These are phyloP conservation scores for Pseudococcus viburni DNA, from an alignment of 2,888 invertebrate genomes.

Conservation along the genomic window DNA sequence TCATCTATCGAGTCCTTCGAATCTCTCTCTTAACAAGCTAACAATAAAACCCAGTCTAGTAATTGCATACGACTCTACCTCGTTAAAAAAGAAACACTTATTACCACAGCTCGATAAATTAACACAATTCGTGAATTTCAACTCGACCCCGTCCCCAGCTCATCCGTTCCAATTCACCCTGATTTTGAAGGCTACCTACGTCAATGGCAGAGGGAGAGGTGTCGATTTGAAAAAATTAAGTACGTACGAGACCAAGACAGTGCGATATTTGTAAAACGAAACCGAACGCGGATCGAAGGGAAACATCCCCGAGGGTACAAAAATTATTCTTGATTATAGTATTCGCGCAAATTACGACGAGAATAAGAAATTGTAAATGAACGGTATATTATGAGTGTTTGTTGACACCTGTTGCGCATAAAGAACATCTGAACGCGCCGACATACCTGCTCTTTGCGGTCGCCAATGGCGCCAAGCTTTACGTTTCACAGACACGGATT, in stretches of 20 bases:
- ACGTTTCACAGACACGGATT: constrained; percentile 1
- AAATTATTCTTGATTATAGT: constrained; percentile 51
- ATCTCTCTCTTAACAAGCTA: neutral
- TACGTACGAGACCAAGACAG: too few species aligned
- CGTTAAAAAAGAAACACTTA: constrained; percentile 1
- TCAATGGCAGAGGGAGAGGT: neutral
- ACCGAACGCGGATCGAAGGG: neutral
- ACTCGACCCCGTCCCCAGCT: neutral
- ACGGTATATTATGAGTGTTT: constrained; percentile 57
- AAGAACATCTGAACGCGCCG: constrained; percentile 55
- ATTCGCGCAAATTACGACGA: constrained; percentile 50
- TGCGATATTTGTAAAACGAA: constrained; percentile 14
- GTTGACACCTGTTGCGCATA: constrained; percentile 57
- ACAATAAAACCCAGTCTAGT: neutral
- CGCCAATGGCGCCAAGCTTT: constrained; percentile 49
- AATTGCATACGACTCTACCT: constrained; percentile 18
- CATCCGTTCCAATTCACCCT: too few species aligned
- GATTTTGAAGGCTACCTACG: neutral
- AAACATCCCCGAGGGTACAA: constrained; percentile 27
- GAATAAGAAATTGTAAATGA: constrained; percentile 47
- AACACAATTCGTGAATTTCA: constrained; percentile 45
- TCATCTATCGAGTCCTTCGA: neutral
- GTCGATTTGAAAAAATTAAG: constrained; percentile 51
- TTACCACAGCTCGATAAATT: constrained; percentile 32
- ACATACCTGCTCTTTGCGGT: constrained; percentile 53